These are phyloP conservation scores for Chloroclysta siterata DNA, from an alignment of 2,888 invertebrate genomes.

Conservation along the genomic window DNA sequence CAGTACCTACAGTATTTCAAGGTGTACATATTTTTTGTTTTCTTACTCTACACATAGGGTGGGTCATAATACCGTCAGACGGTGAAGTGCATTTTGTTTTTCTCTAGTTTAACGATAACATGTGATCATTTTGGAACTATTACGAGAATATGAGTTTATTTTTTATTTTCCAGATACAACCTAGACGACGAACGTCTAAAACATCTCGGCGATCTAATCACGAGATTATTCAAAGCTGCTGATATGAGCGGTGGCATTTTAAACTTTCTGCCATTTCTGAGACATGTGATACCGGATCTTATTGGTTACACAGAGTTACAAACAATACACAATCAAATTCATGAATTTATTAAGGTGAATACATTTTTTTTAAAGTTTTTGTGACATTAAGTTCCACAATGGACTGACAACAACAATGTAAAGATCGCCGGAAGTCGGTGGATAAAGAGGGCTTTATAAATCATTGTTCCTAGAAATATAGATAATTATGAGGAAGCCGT, in stretches of 20 bases:
- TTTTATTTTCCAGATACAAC: slow-evolving; percentile 73
- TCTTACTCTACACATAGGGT: too few species aligned
- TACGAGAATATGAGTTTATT: neutral
- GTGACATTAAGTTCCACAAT: too few species aligned
- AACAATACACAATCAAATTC: slow-evolving; percentile 76
- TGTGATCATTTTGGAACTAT: too few species aligned
- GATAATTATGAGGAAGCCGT: neutral
- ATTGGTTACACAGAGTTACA: slow-evolving; percentile 86
- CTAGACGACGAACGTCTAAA: slow-evolving; percentile 84
- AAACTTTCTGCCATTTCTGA: slow-evolving; percentile 88
- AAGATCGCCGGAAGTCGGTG: too few species aligned
- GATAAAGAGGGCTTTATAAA: too few species aligned
- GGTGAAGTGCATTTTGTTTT: too few species aligned
- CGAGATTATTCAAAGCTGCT: slow-evolving; percentile 85
- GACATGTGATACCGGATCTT: slow-evolving; percentile 86
- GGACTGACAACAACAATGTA: too few species aligned
- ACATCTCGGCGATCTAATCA: slow-evolving; percentile 83
- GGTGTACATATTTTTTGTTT: too few species aligned
- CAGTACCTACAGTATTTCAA: too few species aligned
- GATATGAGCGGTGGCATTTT: slow-evolving; percentile 90
- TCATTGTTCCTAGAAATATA: too few species aligned
- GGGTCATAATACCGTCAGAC: too few species aligned
- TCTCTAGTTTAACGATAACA: too few species aligned
- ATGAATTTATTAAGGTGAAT: slow-evolving; percentile 83
- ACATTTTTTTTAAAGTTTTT: neutral